Conservation (phyloP, 1,140 invertebrate species). For the Drosophila carrolli region DNA sequence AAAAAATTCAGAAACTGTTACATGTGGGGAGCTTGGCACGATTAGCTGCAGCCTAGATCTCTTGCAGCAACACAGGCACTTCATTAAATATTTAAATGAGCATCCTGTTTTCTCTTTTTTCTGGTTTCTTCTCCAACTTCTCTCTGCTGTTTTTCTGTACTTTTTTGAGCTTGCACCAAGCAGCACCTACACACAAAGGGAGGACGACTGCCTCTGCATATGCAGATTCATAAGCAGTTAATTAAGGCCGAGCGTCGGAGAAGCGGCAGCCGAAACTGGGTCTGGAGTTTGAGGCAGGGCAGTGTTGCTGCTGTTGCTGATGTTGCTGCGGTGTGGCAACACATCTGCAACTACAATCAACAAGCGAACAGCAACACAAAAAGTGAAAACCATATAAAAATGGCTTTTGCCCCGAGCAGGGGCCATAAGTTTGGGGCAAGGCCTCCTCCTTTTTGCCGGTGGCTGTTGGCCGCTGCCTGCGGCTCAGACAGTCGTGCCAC, state of each 20-base stretch:
- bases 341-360: constrained; percentile 65
- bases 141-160: not conserved
- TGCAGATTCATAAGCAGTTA: constrained; percentile 82
- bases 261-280: constrained; percentile 43
- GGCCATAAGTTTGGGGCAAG: constrained; percentile 50
- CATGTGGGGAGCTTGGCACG: constrained; percentile 63
- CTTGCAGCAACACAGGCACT: constrained; percentile 74
- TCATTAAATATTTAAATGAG: constrained; percentile 84
- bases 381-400: constrained; percentile 72
- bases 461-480: constrained; percentile 39
- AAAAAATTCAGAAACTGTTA: constrained; percentile 59
- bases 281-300: constrained; percentile 43
- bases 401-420: constrained; percentile 46
- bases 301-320: constrained; percentile 22
- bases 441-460: constrained; percentile 31
- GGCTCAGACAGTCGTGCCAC: constrained; percentile 62
- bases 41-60: constrained; percentile 67
- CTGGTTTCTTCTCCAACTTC: constrained; percentile 30
- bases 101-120: constrained; percentile 72
- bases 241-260: constrained; percentile 64
- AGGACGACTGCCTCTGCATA: constrained; percentile 60
- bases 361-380: constrained; percentile 46
- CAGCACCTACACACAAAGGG: constrained; percentile 63
- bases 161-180: constrained; percentile 49
- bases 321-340: constrained; percentile 21